Conservation (phyloP, 2,888 invertebrate genomes). For the Aplocera efformata region DNA sequence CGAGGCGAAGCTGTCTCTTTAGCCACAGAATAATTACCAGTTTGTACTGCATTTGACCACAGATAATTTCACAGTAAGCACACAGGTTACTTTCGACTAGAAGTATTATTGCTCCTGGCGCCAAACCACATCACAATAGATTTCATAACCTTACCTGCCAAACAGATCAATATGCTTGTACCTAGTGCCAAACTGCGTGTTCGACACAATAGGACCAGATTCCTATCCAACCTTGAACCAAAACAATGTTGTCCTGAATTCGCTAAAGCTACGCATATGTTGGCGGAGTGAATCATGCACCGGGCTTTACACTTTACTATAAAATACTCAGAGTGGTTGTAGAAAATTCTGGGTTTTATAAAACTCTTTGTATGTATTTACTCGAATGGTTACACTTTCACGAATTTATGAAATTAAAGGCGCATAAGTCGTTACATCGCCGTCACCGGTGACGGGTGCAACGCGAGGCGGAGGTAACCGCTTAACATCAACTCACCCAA, state of each 20-base stretch:
- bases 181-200: constrained; percentile 9
- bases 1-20: constrained; percentile 21
- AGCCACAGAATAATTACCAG: not conserved
- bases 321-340: too few species aligned
- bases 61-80: not conserved
- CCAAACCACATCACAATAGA: constrained; percentile 12
- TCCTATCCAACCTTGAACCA: constrained; percentile 20
- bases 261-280: too few species aligned
- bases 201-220: constrained; percentile 18
- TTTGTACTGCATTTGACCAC: not conserved
- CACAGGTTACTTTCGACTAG: not conserved
- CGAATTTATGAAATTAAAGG: too few species aligned
- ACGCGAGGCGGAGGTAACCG: too few species aligned
- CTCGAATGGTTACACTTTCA: too few species aligned
- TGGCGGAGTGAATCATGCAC: too few species aligned
- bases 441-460: too few species aligned
- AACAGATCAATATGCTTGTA: constrained; percentile 7
- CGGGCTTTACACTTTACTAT: too few species aligned
- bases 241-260: not conserved
- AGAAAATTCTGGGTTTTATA: too few species aligned
- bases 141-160: constrained; percentile 5
- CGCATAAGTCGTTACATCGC: too few species aligned
- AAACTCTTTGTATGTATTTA: too few species aligned
- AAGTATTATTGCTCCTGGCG: not conserved
- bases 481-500: too few species aligned